These are phyloP conservation scores for Zygogramma bicolorata DNA, from an alignment of 2,888 invertebrate genomes.

Conservation along the genomic window DNA sequence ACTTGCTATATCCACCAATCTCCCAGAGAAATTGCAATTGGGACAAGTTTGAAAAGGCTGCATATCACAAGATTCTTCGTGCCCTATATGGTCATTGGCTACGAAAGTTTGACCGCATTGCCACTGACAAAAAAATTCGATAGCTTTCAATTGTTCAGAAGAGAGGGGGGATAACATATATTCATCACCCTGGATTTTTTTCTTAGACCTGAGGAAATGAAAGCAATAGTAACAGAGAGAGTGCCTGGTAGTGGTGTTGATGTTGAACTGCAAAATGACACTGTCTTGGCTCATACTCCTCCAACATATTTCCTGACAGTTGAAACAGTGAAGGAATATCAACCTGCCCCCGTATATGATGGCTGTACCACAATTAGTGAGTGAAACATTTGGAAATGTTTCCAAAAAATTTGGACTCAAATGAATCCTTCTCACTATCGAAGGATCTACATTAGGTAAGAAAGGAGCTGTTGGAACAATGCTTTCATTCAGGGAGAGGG, in stretches of 20 bases:
- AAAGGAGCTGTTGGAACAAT: neutral
- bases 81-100: neutral
- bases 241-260: neutral
- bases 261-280: neutral
- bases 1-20: neutral
- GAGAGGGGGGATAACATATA: neutral
- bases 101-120: constrained; percentile 7
- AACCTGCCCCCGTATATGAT: neutral
- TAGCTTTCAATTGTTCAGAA: neutral
- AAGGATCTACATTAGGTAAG: neutral
- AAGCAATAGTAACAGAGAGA: constrained; percentile 27
- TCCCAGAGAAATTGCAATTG: neutral
- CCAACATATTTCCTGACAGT: constrained; percentile 27
- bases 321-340: constrained; percentile 20
- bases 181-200: neutral
- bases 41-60: neutral
- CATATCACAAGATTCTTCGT: constrained; percentile 7
- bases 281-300: constrained; percentile 9
- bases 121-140: constrained; percentile 22
- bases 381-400: constrained; percentile 7
- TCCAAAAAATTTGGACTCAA: neutral
- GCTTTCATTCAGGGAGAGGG: neutral
- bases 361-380: constrained; percentile 8
- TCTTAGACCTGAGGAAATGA: constrained; percentile 8
- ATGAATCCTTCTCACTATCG: constrained; percentile 5